phyloP scores from a whole-genome alignment of 1,140 invertebrate species.

The Homarus americanus region DNA sequence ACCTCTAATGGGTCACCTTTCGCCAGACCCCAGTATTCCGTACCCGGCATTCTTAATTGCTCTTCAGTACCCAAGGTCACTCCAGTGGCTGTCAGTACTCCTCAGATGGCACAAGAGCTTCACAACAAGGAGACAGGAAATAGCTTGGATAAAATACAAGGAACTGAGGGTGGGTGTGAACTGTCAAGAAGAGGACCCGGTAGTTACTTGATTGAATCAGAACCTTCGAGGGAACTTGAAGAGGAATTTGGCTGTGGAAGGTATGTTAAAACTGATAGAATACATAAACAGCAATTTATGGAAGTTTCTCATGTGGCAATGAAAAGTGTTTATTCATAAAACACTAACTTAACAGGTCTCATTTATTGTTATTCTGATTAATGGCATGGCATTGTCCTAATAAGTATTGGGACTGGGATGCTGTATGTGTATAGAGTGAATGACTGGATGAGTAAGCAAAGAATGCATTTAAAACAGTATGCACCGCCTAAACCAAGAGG shows the following conservation, averaged over 20 bases:
- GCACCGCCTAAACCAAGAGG: no score
- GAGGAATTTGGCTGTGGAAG: slow-evolving; percentile 27
- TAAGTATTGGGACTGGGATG: no score
- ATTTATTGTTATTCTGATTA: no score
- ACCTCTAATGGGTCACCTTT: neutral
- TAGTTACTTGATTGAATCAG: slow-evolving; percentile 38
- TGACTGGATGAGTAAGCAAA: no score
- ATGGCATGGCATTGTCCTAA: no score
- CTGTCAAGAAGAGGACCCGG: neutral
- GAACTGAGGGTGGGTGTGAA: neutral
- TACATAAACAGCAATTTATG: no score
- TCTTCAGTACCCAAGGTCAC: neutral
- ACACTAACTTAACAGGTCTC: no score
- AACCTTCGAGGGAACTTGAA: slow-evolving; percentile 37
- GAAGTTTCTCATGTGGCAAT: no score
- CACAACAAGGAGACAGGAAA: neutral
- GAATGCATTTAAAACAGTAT: no score
- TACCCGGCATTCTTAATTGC: neutral
- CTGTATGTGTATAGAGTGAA: no score
- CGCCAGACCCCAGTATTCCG: neutral
- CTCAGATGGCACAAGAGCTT: neutral
- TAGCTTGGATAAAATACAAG: neutral
- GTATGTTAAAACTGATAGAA: no score
- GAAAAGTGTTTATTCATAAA: no score
- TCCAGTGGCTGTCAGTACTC: neutral